phyloP scores from a whole-genome alignment of 2,113 vertebrate species.

The Chloebia gouldiae region DNA sequence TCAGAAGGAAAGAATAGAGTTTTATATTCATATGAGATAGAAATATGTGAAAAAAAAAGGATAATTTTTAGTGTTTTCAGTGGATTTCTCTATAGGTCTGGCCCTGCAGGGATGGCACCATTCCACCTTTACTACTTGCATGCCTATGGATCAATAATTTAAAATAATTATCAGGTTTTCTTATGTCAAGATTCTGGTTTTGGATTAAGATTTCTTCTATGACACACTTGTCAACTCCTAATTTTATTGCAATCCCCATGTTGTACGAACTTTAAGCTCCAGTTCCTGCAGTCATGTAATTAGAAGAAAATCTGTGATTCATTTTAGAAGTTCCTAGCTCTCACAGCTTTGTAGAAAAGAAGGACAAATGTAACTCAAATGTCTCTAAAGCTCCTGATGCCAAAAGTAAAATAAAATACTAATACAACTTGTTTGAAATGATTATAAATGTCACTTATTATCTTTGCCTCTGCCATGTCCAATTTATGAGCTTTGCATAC shows the following conservation, averaged over 20 bases:
- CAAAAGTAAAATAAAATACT: not conserved
- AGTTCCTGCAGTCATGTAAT: not conserved
- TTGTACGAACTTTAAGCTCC: not conserved
- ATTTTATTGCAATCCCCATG: not conserved
- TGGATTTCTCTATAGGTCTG: not conserved
- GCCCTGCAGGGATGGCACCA: not conserved
- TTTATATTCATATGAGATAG: not conserved
- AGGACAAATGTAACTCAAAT: not conserved
- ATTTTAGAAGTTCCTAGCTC: not conserved
- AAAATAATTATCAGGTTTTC: not conserved
- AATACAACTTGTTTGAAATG: not conserved
- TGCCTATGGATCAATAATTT: not conserved
- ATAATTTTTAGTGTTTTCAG: not conserved
- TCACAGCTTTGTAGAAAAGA: not conserved
- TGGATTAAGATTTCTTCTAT: not conserved
- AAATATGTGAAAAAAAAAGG: not conserved
- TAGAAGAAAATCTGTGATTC: not conserved
- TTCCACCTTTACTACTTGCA: not conserved
- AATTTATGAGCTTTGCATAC: not conserved
- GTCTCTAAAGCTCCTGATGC: not conserved
- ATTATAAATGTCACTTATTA: not conserved
- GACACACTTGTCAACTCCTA: not conserved
- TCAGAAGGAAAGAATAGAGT: not conserved
- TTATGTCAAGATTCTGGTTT: not conserved
- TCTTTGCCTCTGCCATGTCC: not conserved